A percentile compares a stretch with the other conserved stretches of the same genome.
Evolutionary conservation across 2,113 vertebrate species (phyloP).

Genomic region (Heteronetta atricapilla): DNA sequence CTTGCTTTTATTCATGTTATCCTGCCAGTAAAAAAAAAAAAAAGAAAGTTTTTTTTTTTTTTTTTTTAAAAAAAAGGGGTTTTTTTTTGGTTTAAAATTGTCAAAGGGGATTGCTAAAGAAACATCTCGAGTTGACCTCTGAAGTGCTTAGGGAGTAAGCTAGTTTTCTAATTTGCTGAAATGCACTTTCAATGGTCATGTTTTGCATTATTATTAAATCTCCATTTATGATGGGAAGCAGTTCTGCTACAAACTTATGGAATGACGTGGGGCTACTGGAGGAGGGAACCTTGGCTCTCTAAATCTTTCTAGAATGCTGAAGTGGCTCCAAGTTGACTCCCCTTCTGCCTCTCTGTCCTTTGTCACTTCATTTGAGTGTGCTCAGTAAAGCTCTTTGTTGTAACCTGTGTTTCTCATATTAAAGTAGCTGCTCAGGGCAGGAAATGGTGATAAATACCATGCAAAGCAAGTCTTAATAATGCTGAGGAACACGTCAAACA

Average conservation of each 20-base stretch:
- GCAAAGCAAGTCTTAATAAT: too few relatives aligned
- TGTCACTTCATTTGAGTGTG: rapidly evolving
- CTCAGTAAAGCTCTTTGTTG: not conserved
- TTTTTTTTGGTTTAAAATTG: not conserved
- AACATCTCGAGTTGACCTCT: not conserved
- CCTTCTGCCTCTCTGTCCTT: not conserved
- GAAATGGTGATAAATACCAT: not conserved
- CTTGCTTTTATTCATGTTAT: not conserved
- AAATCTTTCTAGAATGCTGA: not conserved
- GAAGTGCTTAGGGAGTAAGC: not conserved
- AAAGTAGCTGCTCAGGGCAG: not conserved
- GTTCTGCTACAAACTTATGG: not conserved
- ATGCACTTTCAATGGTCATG: not conserved
- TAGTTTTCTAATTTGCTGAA: not conserved
- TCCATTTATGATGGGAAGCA: not conserved
- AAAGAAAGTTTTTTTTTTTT: not conserved
- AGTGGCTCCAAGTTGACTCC: not conserved
- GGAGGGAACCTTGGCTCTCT: not conserved
- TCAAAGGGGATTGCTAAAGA: not conserved
- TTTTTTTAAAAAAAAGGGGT: not conserved
- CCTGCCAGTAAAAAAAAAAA: not conserved
- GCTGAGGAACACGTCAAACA: not conserved
- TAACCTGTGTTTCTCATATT: not conserved
- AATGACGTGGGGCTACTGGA: not conserved
- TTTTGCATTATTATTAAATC: not conserved